Percentiles rank a stretch among this genome's conserved stretches.
Conservation (phyloP, 2,888 invertebrate species). For the Poecilobothrus nobilitatus region DNA sequence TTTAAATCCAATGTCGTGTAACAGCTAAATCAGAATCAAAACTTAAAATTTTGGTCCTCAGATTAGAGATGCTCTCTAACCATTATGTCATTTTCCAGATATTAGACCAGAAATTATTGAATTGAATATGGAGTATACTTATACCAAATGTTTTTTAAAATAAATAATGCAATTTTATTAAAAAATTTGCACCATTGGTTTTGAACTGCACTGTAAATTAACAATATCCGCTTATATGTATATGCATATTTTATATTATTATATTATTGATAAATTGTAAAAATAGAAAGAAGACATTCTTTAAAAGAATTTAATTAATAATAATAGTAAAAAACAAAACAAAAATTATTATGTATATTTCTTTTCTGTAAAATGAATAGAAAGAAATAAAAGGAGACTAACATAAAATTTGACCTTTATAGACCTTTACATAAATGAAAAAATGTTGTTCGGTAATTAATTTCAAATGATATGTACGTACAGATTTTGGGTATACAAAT, state of each 20-base stretch:
- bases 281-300: neutral
- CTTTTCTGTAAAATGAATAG: neutral
- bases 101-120: no score
- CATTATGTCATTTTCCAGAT: no score
- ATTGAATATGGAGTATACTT: no score
- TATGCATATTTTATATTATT: neutral
- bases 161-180: no score
- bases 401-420: neutral
- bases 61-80: no score
- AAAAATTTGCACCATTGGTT: no score
- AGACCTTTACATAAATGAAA: neutral
- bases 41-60: no score
- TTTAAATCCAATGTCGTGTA: no score
- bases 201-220: neutral
- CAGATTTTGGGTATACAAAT: no score
- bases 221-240: neutral
- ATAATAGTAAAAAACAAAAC: neutral
- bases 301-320: constrained; percentile 5
- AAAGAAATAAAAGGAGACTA: neutral
- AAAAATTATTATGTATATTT: neutral
- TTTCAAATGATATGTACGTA: neutral
- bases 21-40: no score
- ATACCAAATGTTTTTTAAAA: no score
- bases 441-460: neutral
- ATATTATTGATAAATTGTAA: neutral